Conservation (phyloP, 2,888 invertebrate genomes). For the Drosophila sordidapex region DNA sequence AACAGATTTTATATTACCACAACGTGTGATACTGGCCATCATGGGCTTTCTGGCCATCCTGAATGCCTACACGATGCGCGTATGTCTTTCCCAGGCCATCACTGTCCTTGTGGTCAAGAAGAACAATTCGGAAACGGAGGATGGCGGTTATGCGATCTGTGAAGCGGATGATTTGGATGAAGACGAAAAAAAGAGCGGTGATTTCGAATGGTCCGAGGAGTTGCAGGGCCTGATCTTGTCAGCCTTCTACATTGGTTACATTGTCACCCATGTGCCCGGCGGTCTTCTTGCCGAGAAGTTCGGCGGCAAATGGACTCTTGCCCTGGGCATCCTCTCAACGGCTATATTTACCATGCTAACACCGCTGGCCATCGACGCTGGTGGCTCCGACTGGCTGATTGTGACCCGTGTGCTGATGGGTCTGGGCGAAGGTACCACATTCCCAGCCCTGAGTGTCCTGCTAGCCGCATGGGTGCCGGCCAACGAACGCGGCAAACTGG, state of each 20-base stretch:
- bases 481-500: conserved; percentile 91
- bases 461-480: conserved; percentile 93
- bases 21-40: conserved; percentile 89
- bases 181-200: conserved; percentile 50
- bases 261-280: conserved; percentile 93
- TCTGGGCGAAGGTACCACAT: conserved; percentile 93
- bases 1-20: conserved; percentile 84
- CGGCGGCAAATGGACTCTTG: conserved; percentile 94
- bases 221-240: conserved; percentile 92
- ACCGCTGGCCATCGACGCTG: conserved; percentile 88
- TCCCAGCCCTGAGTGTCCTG: conserved; percentile 92
- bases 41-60: conserved; percentile 90
- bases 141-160: conserved; percentile 66
- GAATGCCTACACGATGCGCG: conserved; percentile 91
- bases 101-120: conserved; percentile 88
- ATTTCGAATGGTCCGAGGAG: conserved; percentile 88
- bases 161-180: conserved; percentile 67
- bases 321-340: conserved; percentile 92
- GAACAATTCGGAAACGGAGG: conserved; percentile 60
- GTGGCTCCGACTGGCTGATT: conserved; percentile 90
- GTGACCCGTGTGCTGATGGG: conserved; percentile 91
- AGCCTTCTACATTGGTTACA: conserved; percentile 94
- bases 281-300: conserved; percentile 92
- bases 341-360: conserved; percentile 93
- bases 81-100: conserved; percentile 89